Evolutionary conservation across 2,113 vertebrate species (phyloP), one percentile per base, ranked within the genome.

Genomic region (Hemiprocne comata): DNA sequence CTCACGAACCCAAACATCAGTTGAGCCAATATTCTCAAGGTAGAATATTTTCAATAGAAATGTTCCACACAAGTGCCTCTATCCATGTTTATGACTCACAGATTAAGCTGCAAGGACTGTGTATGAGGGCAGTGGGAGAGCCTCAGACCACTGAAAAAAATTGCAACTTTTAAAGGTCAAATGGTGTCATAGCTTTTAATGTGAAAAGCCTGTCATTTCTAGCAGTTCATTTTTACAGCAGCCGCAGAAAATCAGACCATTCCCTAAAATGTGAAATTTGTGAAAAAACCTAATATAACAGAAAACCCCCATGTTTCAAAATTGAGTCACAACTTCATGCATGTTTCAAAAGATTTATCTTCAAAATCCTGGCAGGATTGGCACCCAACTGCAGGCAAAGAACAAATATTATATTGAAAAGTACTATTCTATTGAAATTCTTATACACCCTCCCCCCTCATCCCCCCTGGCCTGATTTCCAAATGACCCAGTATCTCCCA

Each of bases 1-100:
- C 29, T 93, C 54, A 57, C 65, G 44, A 96, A 94, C 87, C 72
- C 84, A 94, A 97, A 86, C 61, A 87, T 69, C 78, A 97, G 44
- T 69, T 85, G 77, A 93, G 77, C 65, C 90, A 92, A 60, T 86
- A 91, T 64, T 89, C 66, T 94, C 81, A 57, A 75, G 44, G 31
- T 21, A 87, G 77, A 93, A 48, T 73, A 62, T 42, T 70, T 81
- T 76, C 53, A 82, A 66, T 6, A 55, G 46, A 77, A 86, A 51
- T 44, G 54, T n/a, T 90, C 54, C 58, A 73, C 42, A 46, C 34
- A 70, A 69, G 31, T 44, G 24, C 11, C 26, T 81, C 29, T 38
- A 50, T 58, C 20, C 9, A 13, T 60, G 42, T 46, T 69, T 60
- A 53, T 55, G 44, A 62, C 21, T 55, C 53, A 65, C 5, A 79